Evolutionary conservation across 2,797 vertebrate species (phyloP).

Genomic region (Manis crassicaudata): DNA sequence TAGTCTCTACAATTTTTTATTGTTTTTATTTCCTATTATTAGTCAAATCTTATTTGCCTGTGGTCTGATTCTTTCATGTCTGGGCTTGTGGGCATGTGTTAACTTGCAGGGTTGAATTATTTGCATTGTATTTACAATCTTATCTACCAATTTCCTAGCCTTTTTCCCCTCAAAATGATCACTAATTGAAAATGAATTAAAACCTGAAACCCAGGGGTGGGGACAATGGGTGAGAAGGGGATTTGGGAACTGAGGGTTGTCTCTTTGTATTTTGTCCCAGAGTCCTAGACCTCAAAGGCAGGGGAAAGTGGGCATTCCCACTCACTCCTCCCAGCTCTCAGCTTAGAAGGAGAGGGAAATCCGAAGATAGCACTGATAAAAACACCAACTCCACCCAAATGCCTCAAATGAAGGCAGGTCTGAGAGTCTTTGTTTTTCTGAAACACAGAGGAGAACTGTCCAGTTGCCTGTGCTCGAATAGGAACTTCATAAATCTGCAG

Average conservation of each 20-base stretch:
- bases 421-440: slow-evolving; percentile 49
- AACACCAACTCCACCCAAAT: slow-evolving; percentile 48
- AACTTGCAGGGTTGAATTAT: slow-evolving; percentile 45
- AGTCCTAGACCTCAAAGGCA: background rate
- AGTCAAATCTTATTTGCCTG: background rate
- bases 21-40: slow-evolving; percentile 5
- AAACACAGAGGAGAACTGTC: slow-evolving; percentile 17
- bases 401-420: slow-evolving; percentile 35
- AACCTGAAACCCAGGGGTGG: background rate
- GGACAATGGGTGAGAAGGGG: background rate
- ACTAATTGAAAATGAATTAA: slow-evolving; percentile 15
- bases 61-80: slow-evolving; percentile 24
- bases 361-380: slow-evolving; percentile 16
- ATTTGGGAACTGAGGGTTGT: background rate
- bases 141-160: background rate
- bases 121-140: background rate
- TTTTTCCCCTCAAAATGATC: background rate
- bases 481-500: slow-evolving; percentile 46
- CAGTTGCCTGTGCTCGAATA: background rate
- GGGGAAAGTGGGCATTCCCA: background rate
- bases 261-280: background rate
- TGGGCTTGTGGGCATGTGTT: background rate
- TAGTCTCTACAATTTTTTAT: background rate
- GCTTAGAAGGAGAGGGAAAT: background rate
- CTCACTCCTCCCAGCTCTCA: background rate